A percentile compares a stretch with the other conserved stretches of the same genome.
Evolutionary conservation across 2,113 vertebrate genomes (phyloP).

Genomic region (Melanerpes aurifrons): DNA sequence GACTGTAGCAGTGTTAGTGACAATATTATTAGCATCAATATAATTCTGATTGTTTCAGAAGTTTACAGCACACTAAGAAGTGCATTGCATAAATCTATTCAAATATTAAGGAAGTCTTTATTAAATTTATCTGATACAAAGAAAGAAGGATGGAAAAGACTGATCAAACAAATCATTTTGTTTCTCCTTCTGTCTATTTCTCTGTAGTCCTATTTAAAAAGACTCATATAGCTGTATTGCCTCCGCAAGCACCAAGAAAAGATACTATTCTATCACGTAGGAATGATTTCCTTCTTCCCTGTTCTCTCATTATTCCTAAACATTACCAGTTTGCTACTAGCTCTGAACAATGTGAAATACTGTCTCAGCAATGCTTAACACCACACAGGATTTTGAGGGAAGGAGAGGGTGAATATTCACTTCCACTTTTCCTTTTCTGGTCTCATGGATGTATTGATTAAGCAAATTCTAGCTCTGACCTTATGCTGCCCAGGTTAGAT

Average conservation of each 20-base stretch:
- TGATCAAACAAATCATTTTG: not conserved
- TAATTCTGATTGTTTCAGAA: not conserved
- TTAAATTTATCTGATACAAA: not conserved
- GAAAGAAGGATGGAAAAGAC: not conserved
- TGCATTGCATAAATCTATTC: not conserved
- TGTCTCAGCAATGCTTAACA: slow-evolving; percentile 3
- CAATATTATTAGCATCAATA: not conserved
- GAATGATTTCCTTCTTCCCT: not conserved
- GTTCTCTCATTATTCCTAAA: not conserved
- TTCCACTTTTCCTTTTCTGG: not conserved
- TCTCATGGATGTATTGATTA: not conserved
- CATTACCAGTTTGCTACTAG: slow-evolving; percentile 19
- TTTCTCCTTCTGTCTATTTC: not conserved
- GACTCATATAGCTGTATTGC: not conserved
- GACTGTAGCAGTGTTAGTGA: not conserved
- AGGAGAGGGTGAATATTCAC: not conserved
- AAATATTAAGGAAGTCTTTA: not conserved
- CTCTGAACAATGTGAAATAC: slow-evolving; percentile 15
- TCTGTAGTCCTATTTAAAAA: slow-evolving; percentile 7
- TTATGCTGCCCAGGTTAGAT: not conserved
- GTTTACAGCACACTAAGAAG: not conserved
- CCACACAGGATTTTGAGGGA: not conserved
- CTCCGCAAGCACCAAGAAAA: slow-evolving; percentile 4
- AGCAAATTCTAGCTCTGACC: not conserved
- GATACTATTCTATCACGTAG: not conserved